Evolutionary conservation across 2,888 invertebrate species (phyloP), one percentile per base, ranked within the genome.

Genomic region (Caenorhabditis auriculariae): DNA sequence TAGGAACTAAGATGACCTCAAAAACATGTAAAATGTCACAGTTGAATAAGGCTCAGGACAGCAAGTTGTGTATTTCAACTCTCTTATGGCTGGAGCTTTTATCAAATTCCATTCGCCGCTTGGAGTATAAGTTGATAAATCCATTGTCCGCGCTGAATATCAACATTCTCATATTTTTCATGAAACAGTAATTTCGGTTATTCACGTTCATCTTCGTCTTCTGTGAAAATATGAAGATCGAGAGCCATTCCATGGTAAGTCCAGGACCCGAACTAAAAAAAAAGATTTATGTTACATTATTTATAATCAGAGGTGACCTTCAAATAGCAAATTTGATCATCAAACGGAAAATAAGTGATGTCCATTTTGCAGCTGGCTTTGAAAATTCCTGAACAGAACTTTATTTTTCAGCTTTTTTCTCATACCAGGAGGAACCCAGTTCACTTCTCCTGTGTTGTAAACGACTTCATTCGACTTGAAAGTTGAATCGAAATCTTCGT

Each of bases 241-340:
- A 98, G 87, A 89, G 78, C 77, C 9, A 77, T 67, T 1, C 93
- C 94, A 84, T 93, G 93, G 85, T 95, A 94, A 73, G 95, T 95
- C 96, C 96, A 98, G 83, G 94, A 94, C 82, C 96, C 95, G 84
- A 96, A 96, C 87, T 76, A 46, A 46, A 74, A 50, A 23, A 24
- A 19, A 45, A 15, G 12, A 32, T 47, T 32, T 21, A 15, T n/a
- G 12, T 32, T n/a, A n/a, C n/a, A n/a, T 15, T 32, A 24, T 27
- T 12, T 37, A 43, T 21, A 41, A 17, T 17, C 42, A 41, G 7
- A 19, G 6, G 23, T 28, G 39, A 69, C 69, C 55, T 73, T 71
- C 9, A 76, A 49, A 35, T 63, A 70, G 44, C 78, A 78, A 0
- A 66, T 64, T 53, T 76, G 76, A 27, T 72, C 69, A 48, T 76